Conservation (phyloP, 1,140 invertebrate species). For the Drosophila sulfurigaster region DNA sequence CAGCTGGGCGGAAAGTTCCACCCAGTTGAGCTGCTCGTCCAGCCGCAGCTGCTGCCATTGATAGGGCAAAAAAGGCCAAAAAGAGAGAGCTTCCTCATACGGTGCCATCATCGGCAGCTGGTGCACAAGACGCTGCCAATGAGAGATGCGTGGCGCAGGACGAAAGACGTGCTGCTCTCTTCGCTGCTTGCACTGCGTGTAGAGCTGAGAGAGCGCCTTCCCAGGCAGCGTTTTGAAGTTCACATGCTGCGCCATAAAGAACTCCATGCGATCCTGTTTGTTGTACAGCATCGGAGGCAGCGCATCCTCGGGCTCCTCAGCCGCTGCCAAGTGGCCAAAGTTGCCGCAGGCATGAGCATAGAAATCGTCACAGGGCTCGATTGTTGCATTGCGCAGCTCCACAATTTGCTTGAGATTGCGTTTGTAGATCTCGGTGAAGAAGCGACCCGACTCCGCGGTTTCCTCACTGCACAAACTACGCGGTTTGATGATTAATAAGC, state of each 20-base stretch:
- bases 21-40: constrained; percentile 62
- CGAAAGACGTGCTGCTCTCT: background rate
- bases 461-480: background rate
- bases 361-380: constrained; percentile 70
- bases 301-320: constrained; percentile 39
- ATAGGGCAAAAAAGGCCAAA: constrained; percentile 66
- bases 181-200: constrained; percentile 54
- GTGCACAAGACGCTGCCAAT: constrained; percentile 52
- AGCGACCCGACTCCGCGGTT: constrained; percentile 34
- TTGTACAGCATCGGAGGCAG: constrained; percentile 73
- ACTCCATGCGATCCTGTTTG: constrained; percentile 71
- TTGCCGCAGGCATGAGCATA: constrained; percentile 77
- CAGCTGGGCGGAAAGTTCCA: constrained; percentile 63
- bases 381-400: constrained; percentile 50
- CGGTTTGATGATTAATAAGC: constrained; percentile 6
- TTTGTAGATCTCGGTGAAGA: constrained; percentile 66
- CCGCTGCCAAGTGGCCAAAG: constrained; percentile 11
- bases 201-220: constrained; percentile 52
- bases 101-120: constrained; percentile 59
- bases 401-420: constrained; percentile 57
- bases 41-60: constrained; percentile 61
- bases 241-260: constrained; percentile 55
- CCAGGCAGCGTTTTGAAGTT: constrained; percentile 65
- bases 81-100: constrained; percentile 30
- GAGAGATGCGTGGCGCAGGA: constrained; percentile 11